A percentile compares a stretch with the other conserved stretches of the same genome.
Conservation (phyloP, 2,113 vertebrate species). For the Hippocampus zosterae region DNA sequence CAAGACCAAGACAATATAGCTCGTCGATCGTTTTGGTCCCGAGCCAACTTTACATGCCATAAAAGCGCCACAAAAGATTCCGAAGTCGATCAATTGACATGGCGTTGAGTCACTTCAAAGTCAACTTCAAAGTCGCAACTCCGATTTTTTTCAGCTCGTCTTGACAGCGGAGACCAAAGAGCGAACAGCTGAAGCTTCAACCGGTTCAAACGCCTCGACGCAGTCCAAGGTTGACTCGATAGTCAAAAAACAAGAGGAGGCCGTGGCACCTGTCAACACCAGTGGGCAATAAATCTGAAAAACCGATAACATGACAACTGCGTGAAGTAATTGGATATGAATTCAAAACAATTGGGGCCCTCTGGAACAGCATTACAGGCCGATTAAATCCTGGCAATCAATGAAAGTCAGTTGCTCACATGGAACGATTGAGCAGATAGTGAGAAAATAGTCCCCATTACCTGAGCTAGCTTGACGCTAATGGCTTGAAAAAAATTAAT, state of each 20-base stretch:
- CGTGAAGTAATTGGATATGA: conserved; percentile 30
- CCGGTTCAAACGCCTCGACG: conserved; percentile 25
- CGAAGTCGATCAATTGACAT: not conserved
- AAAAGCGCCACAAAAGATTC: conserved; percentile 2
- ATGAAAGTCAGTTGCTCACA: not conserved
- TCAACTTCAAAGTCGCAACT: conserved; percentile 19
- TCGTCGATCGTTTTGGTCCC: not conserved
- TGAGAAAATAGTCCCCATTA: not conserved
- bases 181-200: conserved; percentile 51
- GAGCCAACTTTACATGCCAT: conserved; percentile 15
- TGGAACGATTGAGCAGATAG: not conserved
- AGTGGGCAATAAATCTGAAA: conserved; percentile 34
- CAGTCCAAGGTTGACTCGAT: conserved; percentile 37
- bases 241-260: conserved; percentile 51
- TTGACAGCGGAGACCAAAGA: conserved; percentile 37
- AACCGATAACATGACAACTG: conserved; percentile 20
- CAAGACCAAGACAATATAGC: conserved; percentile 1
- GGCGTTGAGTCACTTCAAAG: not conserved
- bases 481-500: no score
- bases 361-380: not conserved
- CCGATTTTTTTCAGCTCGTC: conserved; percentile 20
- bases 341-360: conserved; percentile 17
- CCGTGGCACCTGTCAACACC: conserved; percentile 39
- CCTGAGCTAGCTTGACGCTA: not conserved
- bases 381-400: not conserved